phyloP scores from a whole-genome alignment of 1,140 invertebrate genomes.

The Drosophila pallidifrons region DNA sequence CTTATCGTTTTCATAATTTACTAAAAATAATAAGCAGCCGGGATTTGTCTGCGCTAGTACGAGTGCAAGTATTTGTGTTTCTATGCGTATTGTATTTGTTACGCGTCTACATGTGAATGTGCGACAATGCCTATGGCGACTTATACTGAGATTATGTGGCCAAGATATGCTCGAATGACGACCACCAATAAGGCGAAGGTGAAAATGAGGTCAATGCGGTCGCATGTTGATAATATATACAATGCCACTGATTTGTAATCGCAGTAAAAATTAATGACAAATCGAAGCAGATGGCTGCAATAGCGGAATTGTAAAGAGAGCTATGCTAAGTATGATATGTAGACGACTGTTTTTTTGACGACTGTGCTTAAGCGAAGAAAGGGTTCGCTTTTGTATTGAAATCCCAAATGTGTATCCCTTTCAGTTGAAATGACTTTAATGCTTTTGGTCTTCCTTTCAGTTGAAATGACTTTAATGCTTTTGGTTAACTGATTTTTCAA shows the following conservation, averaged over 20 bases:
- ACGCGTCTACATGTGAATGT: neutral
- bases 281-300: neutral
- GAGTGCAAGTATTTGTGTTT: neutral
- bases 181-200: slow-evolving; percentile 28
- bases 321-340: neutral
- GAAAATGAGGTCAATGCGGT: slow-evolving; percentile 39
- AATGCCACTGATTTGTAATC: neutral
- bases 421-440: slow-evolving; percentile 4
- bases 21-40: slow-evolving; percentile 63
- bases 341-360: neutral
- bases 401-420: slow-evolving; percentile 22
- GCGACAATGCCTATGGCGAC: slow-evolving; percentile 35
- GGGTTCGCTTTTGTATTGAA: neutral
- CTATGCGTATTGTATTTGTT: slow-evolving; percentile 25
- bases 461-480: slow-evolving; percentile 2
- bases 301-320: too few species aligned
- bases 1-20: slow-evolving; percentile 70
- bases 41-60: slow-evolving; percentile 36
- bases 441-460: slow-evolving; percentile 8
- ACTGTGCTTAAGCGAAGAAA: slow-evolving; percentile 2
- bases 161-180: slow-evolving; percentile 35
- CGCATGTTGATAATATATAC: slow-evolving; percentile 6
- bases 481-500: slow-evolving; percentile 42
- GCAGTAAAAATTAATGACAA: neutral
- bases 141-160: slow-evolving; percentile 46